A percentile compares a stretch with the other conserved stretches of the same genome.
Evolutionary conservation across 2,113 vertebrate species (phyloP).

Genomic region (Phalacrocorax pelagicus): DNA sequence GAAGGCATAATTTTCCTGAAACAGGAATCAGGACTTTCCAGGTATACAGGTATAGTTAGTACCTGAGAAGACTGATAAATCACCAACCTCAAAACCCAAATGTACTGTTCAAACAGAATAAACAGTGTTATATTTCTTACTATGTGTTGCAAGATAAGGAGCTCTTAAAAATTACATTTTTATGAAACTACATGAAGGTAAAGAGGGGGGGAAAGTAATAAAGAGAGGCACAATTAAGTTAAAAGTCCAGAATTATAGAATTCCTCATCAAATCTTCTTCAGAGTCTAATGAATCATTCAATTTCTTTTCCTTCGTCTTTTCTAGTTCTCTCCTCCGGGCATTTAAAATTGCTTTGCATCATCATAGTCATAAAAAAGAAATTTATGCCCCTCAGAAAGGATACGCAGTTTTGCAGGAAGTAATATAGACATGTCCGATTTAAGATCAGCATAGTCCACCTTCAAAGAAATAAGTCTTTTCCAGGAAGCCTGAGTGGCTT

Average conservation of each 20-base stretch:
- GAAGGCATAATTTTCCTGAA: constrained; percentile 42
- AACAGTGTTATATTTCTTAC: constrained; percentile 48
- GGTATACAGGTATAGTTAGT: not conserved
- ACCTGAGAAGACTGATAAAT: constrained; percentile 35
- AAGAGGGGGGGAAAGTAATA: constrained; percentile 23
- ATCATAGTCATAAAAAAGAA: constrained; percentile 53
- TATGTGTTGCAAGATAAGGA: not conserved
- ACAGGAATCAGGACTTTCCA: not conserved
- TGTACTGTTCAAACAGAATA: constrained; percentile 46
- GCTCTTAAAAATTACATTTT: constrained; percentile 38
- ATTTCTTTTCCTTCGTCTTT: constrained; percentile 54
- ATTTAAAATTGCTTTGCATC: constrained; percentile 72
- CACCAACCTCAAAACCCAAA: constrained; percentile 26
- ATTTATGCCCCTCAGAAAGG: constrained; percentile 60
- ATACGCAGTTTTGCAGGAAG: constrained; percentile 62
- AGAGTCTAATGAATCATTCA: constrained; percentile 67
- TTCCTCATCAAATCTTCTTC: constrained; percentile 53
- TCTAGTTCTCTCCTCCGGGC: constrained; percentile 57
- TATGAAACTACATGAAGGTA: constrained; percentile 8
- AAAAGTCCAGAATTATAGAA: constrained; percentile 61
- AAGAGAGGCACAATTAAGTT: constrained; percentile 45
- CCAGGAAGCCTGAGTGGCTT: constrained; percentile 6
- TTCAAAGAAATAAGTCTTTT: constrained; percentile 54
- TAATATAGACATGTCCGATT: constrained; percentile 66
- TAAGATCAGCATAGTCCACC: constrained; percentile 61